Evolutionary conservation across 1,140 invertebrate species (phyloP).

Genomic region (Drosophila busckii): DNA sequence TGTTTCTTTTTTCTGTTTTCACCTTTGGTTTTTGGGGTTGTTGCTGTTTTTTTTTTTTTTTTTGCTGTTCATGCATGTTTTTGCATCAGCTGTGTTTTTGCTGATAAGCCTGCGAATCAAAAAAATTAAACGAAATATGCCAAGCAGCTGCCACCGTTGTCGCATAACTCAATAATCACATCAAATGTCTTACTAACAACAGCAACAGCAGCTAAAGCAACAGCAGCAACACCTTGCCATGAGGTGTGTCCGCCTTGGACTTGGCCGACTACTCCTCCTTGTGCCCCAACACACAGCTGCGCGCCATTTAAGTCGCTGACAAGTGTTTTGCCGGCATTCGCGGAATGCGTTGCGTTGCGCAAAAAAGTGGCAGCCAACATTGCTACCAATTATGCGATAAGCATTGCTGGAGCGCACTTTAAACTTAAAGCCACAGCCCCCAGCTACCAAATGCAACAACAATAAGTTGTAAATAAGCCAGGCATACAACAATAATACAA

Average conservation of each 20-base stretch:
- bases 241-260: slow-evolving; percentile 54
- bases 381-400: slow-evolving; percentile 75
- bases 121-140: slow-evolving; percentile 67
- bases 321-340: slow-evolving; percentile 72
- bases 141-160: slow-evolving; percentile 63
- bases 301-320: slow-evolving; percentile 75
- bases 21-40: slow-evolving; percentile 53
- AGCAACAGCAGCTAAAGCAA: slow-evolving; percentile 21
- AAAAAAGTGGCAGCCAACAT: slow-evolving; percentile 72
- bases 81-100: slow-evolving; percentile 5
- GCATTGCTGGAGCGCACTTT: slow-evolving; percentile 40
- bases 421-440: neutral
- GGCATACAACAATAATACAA: too few relatives aligned
- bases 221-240: slow-evolving; percentile 54
- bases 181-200: slow-evolving; percentile 60
- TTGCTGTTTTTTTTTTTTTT: slow-evolving; percentile 5
- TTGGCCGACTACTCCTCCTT: slow-evolving; percentile 18
- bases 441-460: too few relatives aligned
- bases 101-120: neutral
- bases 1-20: slow-evolving; percentile 63
- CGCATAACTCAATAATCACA: slow-evolving; percentile 75
- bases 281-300: slow-evolving; percentile 58
- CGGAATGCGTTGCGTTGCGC: slow-evolving; percentile 53
- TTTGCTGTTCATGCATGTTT: slow-evolving; percentile 12
- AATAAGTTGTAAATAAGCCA: too few relatives aligned